A percentile compares a stretch with the other conserved stretches of the same genome.
Evolutionary conservation across 2,113 vertebrate genomes (phyloP).

Genomic region (Phrynosoma blainvillii): DNA sequence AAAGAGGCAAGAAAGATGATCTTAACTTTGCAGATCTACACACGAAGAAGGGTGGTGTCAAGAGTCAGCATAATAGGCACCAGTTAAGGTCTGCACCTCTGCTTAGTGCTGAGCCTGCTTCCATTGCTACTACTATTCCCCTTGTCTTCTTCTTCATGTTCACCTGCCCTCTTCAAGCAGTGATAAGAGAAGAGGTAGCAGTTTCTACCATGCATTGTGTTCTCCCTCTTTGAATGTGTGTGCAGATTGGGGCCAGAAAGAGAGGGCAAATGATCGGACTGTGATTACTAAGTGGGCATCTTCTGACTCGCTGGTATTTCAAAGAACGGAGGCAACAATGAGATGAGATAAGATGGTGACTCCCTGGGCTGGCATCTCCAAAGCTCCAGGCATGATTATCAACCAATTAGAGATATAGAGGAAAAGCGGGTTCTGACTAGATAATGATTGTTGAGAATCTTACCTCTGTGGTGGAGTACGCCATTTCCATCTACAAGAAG

Average conservation of each 20-base stretch:
- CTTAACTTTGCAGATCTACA: not conserved
- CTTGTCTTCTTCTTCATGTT: not conserved
- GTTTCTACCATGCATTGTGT: too few relatives aligned
- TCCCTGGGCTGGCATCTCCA: not conserved
- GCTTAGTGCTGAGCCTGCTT: not conserved
- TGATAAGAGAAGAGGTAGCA: not conserved
- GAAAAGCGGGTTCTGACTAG: not conserved
- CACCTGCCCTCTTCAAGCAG: not conserved
- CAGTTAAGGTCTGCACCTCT: not conserved
- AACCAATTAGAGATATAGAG: not conserved
- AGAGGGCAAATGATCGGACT: not conserved
- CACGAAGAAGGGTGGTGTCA: not conserved
- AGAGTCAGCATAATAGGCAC: not conserved
- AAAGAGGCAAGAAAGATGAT: not conserved
- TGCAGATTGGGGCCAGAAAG: not conserved
- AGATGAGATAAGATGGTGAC: not conserved
- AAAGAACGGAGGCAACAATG: not conserved
- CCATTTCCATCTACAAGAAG: slow-evolving; percentile 96
- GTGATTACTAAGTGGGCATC: not conserved
- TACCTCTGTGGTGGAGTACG: slow-evolving; percentile 92
- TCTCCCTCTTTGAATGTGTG: not conserved
- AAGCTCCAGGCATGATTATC: not conserved
- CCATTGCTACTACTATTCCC: too few relatives aligned
- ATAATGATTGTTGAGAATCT: not conserved
- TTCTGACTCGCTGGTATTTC: not conserved